These are phyloP conservation scores for Cybosia mesomella DNA, from an alignment of 2,888 invertebrate genomes.

Conservation along the genomic window DNA sequence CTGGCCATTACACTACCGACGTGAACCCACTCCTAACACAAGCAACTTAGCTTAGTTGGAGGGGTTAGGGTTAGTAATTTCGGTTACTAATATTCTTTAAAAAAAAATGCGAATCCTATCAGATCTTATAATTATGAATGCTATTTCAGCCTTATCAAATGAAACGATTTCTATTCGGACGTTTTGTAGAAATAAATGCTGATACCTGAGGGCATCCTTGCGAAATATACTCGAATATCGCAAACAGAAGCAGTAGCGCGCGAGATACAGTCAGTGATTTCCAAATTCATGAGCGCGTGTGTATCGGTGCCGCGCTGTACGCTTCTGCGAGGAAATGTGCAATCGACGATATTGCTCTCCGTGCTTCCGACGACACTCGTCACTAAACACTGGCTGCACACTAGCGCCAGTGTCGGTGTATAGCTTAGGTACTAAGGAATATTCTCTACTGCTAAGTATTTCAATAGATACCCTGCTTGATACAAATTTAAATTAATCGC, in stretches of 20 bases:
- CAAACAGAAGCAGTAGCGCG: constrained; percentile 22
- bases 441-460: constrained; percentile 27
- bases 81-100: no score
- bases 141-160: background rate
- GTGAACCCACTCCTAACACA: no score
- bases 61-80: no score
- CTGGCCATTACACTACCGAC: no score
- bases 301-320: background rate
- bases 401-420: constrained; percentile 28
- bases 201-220: background rate
- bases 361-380: constrained; percentile 40
- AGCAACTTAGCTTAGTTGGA: no score
- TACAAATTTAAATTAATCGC: background rate
- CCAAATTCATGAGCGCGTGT: constrained; percentile 57
- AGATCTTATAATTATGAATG: background rate
- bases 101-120: background rate
- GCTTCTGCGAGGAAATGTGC: constrained; percentile 56
- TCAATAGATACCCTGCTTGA: constrained; percentile 8
- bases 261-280: constrained; percentile 46
- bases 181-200: background rate
- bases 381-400: constrained; percentile 14
- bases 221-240: background rate
- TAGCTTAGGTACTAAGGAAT: constrained; percentile 17
- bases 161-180: background rate
- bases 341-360: constrained; percentile 59